Evolutionary conservation across 30 jellyfish, hydroid and myxozoan species (phyloP).

Genomic region (Phacellophora camtschatica): DNA sequence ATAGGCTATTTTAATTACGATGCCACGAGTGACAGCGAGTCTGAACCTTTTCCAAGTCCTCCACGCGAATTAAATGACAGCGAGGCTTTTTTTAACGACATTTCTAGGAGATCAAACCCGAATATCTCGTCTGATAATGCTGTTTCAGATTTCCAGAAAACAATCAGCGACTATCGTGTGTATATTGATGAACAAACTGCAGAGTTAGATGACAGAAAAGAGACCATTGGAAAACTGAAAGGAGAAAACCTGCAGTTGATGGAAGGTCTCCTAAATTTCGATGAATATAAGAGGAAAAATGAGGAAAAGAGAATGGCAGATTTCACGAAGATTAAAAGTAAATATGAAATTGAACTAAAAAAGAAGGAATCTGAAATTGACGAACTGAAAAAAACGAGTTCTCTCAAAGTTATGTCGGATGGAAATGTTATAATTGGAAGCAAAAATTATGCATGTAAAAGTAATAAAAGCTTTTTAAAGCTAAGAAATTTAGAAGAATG

Average conservation of each 20-base stretch:
- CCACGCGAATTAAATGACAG: neutral
- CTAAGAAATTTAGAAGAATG: neutral
- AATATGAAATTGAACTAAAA: neutral
- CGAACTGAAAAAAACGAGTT: neutral
- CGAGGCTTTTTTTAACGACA: neutral
- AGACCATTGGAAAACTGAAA: neutral
- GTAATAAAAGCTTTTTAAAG: neutral
- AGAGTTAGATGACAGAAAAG: constrained; percentile 13
- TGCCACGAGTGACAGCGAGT: constrained; percentile 33
- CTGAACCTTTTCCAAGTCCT: neutral
- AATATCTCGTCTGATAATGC: neutral
- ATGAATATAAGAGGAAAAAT: neutral
- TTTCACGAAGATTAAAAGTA: neutral
- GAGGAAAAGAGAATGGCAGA: neutral
- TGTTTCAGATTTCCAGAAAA: neutral
- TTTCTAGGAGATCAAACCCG: neutral
- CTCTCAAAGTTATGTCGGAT: neutral
- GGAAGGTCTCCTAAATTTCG: constrained; percentile 30
- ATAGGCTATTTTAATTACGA: constrained; percentile 11
- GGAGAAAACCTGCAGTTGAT: constrained; percentile 31
- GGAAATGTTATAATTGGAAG: neutral
- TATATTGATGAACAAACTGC: neutral
- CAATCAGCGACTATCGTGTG: neutral
- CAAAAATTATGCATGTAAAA: neutral
- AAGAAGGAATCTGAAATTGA: constrained; percentile 3